Conservation (phyloP, 2,797 vertebrate species). For the Huso huso region DNA sequence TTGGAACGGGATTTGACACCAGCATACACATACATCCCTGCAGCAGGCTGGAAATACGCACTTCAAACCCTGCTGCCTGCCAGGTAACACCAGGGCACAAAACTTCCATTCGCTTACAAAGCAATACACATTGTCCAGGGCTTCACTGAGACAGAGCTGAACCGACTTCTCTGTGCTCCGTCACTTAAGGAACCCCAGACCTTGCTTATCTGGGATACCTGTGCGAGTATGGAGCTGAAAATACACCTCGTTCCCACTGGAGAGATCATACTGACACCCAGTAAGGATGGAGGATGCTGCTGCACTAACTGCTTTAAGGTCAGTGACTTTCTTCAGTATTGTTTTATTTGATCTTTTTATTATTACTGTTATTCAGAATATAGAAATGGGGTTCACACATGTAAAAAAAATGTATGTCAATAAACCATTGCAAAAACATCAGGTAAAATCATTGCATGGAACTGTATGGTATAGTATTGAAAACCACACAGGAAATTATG, state of each 20-base stretch:
- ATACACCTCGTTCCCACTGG: constrained; percentile 66
- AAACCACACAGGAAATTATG: too few relatives aligned
- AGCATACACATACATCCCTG: constrained; percentile 16
- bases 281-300: constrained; percentile 61
- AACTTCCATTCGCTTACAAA: background rate
- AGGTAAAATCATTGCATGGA: too few relatives aligned
- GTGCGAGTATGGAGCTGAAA: constrained; percentile 53
- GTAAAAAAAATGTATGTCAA: too few relatives aligned
- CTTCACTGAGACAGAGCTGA: constrained; percentile 32
- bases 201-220: background rate
- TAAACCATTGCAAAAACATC: too few relatives aligned
- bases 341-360: too few relatives aligned
- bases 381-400: too few relatives aligned
- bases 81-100: constrained; percentile 40
- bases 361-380: too few relatives aligned
- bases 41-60: constrained; percentile 26
- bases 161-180: background rate
- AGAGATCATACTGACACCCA: constrained; percentile 62
- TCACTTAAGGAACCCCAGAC: too few relatives aligned
- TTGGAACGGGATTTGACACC: constrained; percentile 31
- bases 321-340: constrained; percentile 19
- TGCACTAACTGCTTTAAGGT: constrained; percentile 62
- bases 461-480: too few relatives aligned
- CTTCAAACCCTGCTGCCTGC: constrained; percentile 23
- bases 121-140: constrained; percentile 8